A percentile compares a stretch with the other conserved stretches of the same genome.
These are phyloP conservation scores for Drosophila setosimentum DNA, from an alignment of 2,888 invertebrate genomes.

Conservation along the genomic window DNA sequence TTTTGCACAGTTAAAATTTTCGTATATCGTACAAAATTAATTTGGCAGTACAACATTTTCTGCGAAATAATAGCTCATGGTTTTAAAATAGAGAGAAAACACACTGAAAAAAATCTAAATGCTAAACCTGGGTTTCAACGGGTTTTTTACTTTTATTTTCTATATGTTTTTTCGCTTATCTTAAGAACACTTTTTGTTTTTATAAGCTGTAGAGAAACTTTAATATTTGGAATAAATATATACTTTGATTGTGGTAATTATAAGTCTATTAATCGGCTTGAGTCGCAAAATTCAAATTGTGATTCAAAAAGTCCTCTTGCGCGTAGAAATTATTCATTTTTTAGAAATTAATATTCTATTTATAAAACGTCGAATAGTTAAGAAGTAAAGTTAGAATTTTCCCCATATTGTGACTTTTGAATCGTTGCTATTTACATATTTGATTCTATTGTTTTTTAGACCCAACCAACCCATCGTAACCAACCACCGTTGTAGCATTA, in stretches of 20 bases:
- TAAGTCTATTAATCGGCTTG: not conserved
- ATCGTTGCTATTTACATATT: no score
- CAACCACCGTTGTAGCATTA: slow-evolving; percentile 33
- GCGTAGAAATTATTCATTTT: not conserved
- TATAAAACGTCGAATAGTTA: not conserved
- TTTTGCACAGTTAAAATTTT: not conserved
- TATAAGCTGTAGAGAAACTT: not conserved
- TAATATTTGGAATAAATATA: not conserved
- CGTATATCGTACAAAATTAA: not conserved
- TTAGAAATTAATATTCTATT: not conserved
- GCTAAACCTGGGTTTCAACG: not conserved
- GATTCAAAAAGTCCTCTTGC: not conserved
- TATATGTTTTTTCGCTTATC: not conserved
- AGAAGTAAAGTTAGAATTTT: no score
- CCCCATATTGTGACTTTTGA: no score
- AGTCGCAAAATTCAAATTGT: not conserved
- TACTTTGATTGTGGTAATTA: not conserved
- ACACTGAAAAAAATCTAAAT: not conserved
- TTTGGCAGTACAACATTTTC: not conserved
- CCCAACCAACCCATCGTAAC: slow-evolving; percentile 41
- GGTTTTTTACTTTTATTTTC: not conserved
- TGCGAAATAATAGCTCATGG: not conserved
- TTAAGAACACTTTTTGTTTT: not conserved
- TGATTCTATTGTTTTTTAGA: slow-evolving; percentile 10
- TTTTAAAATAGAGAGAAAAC: not conserved